Base-by-base conservation (phyloP, 2,113 vertebrate species). In the Notechis scutatus region DNA sequence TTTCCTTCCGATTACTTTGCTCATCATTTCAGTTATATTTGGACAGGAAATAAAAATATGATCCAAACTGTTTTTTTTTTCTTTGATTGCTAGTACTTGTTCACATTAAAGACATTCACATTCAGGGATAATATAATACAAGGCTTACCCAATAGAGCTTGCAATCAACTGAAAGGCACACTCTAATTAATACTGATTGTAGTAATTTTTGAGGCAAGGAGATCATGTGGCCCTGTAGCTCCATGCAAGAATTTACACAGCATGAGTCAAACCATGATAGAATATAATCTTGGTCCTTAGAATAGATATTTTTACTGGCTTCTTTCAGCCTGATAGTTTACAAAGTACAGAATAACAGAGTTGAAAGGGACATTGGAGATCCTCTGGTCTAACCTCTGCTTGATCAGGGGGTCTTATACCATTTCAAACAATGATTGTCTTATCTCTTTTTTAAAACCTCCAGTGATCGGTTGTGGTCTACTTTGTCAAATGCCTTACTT, bases 181-280 rank as follows among this genome's bases (percentile, higher is more conserved):
- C 21, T 92, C 45, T 90, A 90, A 93, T 93, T 93, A 90, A 90
- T 90, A 87, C 52, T 89, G 81, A 93, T 56, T 89, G 56, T 90
- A 87, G 87, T 87, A 61, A 21, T 59, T 85, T 86, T 57, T 64
- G 89, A 64, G 50, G 47, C 8, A 52, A 26, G 24, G n/a, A 86
- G 23, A 64, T 85, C 29, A 42, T 39, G 45, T 26, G 26, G 50
- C 29, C 23, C 74, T 52, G 23, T 87, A 85, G 54, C n/a, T 87
- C 21, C 3, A 3, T 29, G 29, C 47, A 21, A 57, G 23, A 64
- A 81, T 89, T 56, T 92, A 52, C 86, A 85, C 52, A 56, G 90
- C 54, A n/a, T 39, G 14, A 26, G 12, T 52, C 34, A 81, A 21
- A 81, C 34, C 7, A 56, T 42, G 81, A 10, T 45, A 90, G 3